A percentile compares a stretch with the other conserved stretches of the same genome.
Evolutionary conservation across 2,113 vertebrate genomes (phyloP).

Genomic region (Otus sunia): DNA sequence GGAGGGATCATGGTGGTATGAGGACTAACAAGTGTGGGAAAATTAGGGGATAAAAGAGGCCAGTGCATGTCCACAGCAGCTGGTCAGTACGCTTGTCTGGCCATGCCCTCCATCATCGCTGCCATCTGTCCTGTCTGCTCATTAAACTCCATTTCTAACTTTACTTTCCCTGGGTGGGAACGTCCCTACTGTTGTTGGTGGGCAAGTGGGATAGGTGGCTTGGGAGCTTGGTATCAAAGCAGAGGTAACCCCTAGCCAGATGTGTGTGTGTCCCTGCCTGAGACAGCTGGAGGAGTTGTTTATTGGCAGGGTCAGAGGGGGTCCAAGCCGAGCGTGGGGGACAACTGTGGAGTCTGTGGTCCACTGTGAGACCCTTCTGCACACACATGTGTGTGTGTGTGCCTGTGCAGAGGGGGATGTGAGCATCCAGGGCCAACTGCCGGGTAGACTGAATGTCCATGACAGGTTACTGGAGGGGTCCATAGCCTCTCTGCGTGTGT

Average conservation of each 20-base stretch:
- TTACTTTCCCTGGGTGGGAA: background rate
- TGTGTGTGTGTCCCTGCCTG: background rate
- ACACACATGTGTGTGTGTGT: fast-evolving
- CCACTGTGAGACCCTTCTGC: background rate
- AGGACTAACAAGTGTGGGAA: background rate
- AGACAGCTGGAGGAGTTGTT: background rate
- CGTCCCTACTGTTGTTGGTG: background rate
- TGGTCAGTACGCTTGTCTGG: background rate
- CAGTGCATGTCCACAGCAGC: background rate
- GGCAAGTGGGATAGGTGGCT: background rate
- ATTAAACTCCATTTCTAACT: background rate
- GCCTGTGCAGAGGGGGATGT: background rate
- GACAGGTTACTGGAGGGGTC: background rate
- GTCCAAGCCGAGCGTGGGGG: background rate
- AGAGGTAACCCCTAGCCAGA: background rate
- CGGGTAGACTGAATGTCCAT: background rate
- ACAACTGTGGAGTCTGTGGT: background rate
- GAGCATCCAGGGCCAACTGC: background rate
- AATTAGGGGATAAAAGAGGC: background rate
- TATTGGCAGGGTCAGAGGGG: background rate
- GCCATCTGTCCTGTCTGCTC: background rate
- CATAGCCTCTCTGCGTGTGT: fast-evolving
- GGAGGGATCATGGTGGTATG: background rate
- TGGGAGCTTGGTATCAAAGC: background rate
- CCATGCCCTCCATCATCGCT: background rate